Evolutionary conservation across 1,140 invertebrate species (phyloP), one percentile per base, ranked within the genome.

Genomic region (Frieseomelitta varia): DNA sequence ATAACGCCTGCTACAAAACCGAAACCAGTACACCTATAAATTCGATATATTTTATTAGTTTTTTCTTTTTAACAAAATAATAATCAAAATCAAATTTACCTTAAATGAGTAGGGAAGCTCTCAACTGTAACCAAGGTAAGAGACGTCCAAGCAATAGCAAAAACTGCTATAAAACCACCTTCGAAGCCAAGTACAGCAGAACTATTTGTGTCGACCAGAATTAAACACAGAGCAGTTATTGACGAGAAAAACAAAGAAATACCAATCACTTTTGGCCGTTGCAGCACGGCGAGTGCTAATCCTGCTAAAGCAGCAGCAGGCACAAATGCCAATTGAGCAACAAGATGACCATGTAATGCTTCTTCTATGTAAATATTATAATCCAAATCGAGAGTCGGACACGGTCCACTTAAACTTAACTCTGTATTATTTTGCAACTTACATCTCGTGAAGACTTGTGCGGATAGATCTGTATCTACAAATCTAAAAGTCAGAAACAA

Each of bases 401-500:
- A 94, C 0, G 92, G 88, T 6, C 92, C 92, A 6, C 88, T 92
- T 72, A 94, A 76, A 89, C 93, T 93, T 69, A 94, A 75, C 51
- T 93, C 86, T 14, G 95, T 95, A 85, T 95, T 96, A 88, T 96
- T 96, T 55, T 91, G 89, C 87, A 95, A 83, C 58, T 79, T 92
- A 84, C 95, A 95, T 80, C 94, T 93, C 39, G 93, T 92, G 86
- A 95, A 96, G 78, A 93, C 93, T 85, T 95, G 93, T 14, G 92
- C 88, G 4, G 94, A 95, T 51, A 96, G 85, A 91, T 96, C 95
- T 12, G 95, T 95, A 90, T 95, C 95, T 63, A 95, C 92, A 85
- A 96, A 95, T 91, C 95, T 95, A 91, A 88, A 87, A 90, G 89
- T 19, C 82, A 76, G 27, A 84, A 3, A 53, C 1, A 55, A 21